Evolutionary conservation across 2,888 invertebrate genomes (phyloP), one percentile per base, ranked within the genome.

Genomic region (Callinectes sapidus): DNA sequence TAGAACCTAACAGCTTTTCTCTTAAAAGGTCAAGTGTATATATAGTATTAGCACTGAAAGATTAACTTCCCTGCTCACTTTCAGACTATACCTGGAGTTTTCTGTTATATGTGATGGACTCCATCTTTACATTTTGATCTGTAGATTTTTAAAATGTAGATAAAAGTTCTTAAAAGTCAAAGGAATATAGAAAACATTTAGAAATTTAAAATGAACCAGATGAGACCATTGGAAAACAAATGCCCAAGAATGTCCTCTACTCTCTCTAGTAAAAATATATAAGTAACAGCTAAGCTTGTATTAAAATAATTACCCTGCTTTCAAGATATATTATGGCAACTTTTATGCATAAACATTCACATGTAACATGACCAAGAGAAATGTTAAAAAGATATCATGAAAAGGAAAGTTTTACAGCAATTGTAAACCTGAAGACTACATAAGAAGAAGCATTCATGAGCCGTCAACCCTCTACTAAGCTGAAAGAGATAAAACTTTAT

Each of bases 401-500:
- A 88, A 61, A 61, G 28, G 28, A n/a, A 88, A 61, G 55, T 61
- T 61, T 88, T 88, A 88, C 61, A 88, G 61, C 32, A 88, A 88
- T 32, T 90, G 85, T 86, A 86, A 86, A 85, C 48, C 16, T 87
- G 91, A 91, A 87, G 48, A 91, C 81, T 87, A 71, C 54, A 89
- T 3, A 35, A 42, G 88, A 48, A 35, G 42, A 92, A 89, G 89
- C 92, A 61, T 39, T 91, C 35, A 89, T 55, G 71, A 92, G 89
- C 92, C 66, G 48, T 89, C 92, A 92, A 92, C 92, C 89, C 90
- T 77, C 92, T 92, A 92, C 91, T 87, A 91, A 91, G 91, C 89
- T 61, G 85, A 92, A 66, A 92, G 89, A 89, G 89, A 87, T 89
- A 32, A 54, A 61, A 5, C 23, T 92, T 48, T 54, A 61, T 54